Base-by-base conservation (phyloP, 2,888 invertebrate species). In the Linyphia triangularis region DNA sequence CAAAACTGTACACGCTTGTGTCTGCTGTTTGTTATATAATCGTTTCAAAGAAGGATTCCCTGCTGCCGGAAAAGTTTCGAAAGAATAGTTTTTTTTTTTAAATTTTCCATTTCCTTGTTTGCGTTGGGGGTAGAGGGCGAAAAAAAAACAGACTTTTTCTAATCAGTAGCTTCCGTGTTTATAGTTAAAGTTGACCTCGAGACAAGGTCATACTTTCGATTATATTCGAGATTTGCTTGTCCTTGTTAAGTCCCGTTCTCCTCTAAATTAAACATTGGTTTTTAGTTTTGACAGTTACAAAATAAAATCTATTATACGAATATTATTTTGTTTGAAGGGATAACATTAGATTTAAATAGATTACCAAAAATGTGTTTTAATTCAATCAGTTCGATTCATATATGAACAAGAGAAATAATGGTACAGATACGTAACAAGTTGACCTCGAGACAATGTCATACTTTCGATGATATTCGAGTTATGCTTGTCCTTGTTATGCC, bases 1-100 rank as follows among this genome's bases (percentile, higher is more conserved):
- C 61, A 22, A 70, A 77, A 77, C 59, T 77, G 33, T 77, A 37
- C 75, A 69, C 22, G 37, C 65, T 65, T 6, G n/a, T n/a, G n/a
- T n/a, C 67, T n/a, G 37, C 2, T 13, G 33, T 24, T 51, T 70
- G 26, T 70, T 70, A 33, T 70, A 26, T 16, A 40, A 69, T 19
- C 40, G n/a, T 4, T 16, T 19, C 9, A 19, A 16, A 9, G 26
- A 33, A 16, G 33, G 33, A 67, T 19, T 67, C 40, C 70, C n/a
- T 70, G 24, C 70, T 70, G 70, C 70, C 70, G 70, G 70, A 70
- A 51, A 33, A 70, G 28, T 24, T 33, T 67, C 24, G 51, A 37
- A 70, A 43, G 70, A 40, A 22, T 51, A n/a, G 1, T 51, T 51
- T 51, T 51, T 3, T 51, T n/a, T 37, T 69, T 69, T 69, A 70